Conservation (phyloP, 2,888 invertebrate genomes). For the Volucella inanis region DNA sequence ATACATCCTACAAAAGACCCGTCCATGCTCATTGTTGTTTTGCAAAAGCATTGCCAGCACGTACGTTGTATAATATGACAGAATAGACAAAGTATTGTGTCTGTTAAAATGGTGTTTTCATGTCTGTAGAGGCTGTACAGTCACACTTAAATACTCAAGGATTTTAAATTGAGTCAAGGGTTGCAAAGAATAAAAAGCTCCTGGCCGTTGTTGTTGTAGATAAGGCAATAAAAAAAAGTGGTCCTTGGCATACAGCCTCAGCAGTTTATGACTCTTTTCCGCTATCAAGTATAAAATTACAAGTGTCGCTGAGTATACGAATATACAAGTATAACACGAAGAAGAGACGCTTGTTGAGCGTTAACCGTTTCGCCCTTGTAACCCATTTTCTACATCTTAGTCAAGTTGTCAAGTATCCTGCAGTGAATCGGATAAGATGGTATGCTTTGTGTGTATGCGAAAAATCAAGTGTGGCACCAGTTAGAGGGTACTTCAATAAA, state of each 20-base stretch:
- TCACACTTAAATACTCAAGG: conserved; percentile 43
- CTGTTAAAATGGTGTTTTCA: conserved; percentile 52
- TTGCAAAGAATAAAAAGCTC: conserved; percentile 21
- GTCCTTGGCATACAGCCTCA: conserved; percentile 34
- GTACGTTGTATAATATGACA: conserved; percentile 6
- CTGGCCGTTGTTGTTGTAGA: background rate
- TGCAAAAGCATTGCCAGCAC: conserved; percentile 39
- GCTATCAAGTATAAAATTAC: conserved; percentile 55
- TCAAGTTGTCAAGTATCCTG: conserved; percentile 70
- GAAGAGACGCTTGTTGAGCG: conserved; percentile 63
- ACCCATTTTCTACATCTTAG: conserved; percentile 68
- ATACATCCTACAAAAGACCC: conserved; percentile 21
- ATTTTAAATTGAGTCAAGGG: conserved; percentile 56
- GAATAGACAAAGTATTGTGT: conserved; percentile 43
- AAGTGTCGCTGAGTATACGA: conserved; percentile 44
- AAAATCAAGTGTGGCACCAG: background rate
- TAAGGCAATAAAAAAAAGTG: background rate
- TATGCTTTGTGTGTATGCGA: conserved; percentile 17
- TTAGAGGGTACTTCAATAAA: conserved; percentile 59
- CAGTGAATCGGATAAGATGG: conserved; percentile 54
- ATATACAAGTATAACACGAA: background rate
- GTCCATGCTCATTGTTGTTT: conserved; percentile 10
- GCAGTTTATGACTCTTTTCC: conserved; percentile 62
- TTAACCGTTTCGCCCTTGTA: conserved; percentile 71
- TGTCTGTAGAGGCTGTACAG: conserved; percentile 21